Evolutionary conservation across 2,888 invertebrate genomes (phyloP).

Genomic region (Gisinianus flammeolus): DNA sequence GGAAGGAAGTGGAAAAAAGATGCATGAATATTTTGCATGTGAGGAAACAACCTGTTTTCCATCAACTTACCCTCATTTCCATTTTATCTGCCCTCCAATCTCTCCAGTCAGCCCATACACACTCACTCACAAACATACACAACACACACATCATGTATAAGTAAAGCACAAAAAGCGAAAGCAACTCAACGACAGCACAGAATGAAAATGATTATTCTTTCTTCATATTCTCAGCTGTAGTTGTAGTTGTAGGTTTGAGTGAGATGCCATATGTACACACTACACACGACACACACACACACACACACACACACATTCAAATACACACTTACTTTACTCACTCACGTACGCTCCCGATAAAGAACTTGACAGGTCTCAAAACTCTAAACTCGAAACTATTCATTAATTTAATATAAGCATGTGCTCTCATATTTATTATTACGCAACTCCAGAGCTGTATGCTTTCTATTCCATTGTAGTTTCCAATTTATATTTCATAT

Average conservation of each 20-base stretch:
- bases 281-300: too few relatives aligned
- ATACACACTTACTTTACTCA: too few relatives aligned
- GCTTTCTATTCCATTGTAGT: too few relatives aligned
- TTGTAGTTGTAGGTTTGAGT: neutral
- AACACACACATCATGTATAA: neutral
- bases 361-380: constrained; percentile 1
- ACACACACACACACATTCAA: too few relatives aligned
- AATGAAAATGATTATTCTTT: too few relatives aligned
- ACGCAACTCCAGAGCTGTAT: neutral
- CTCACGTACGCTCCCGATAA: too few relatives aligned
- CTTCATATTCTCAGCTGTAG: too few relatives aligned
- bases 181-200: too few relatives aligned
- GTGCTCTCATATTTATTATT: too few relatives aligned
- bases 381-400: too few relatives aligned
- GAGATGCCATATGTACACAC: neutral
- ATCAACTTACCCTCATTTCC: constrained; percentile 6
- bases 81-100: neutral
- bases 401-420: constrained; percentile 4
- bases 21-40: constrained; percentile 36
- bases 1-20: constrained; percentile 30
- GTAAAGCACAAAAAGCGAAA: neutral
- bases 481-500: too few relatives aligned
- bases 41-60: constrained; percentile 20
- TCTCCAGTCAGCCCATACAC: neutral
- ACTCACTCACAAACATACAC: too few relatives aligned